Conservation (phyloP, 2,888 invertebrate species). For the Copidosoma aretas region DNA sequence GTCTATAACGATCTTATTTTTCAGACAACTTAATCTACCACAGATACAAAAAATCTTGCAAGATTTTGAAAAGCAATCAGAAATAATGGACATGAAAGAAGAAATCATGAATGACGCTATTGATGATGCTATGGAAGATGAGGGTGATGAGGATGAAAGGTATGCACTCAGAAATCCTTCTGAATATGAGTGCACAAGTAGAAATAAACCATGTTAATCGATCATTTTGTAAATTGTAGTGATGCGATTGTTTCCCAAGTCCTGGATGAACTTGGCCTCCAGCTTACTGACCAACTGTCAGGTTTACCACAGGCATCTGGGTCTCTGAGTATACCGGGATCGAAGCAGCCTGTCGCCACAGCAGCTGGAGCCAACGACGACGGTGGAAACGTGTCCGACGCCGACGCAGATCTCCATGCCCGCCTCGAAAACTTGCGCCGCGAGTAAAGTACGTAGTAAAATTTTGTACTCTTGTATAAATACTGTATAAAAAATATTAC, state of each 20-base stretch:
- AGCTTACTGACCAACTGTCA: conserved; percentile 89
- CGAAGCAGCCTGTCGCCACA: conserved; percentile 70
- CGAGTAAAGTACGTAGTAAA: conserved; percentile 67
- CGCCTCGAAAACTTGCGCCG: conserved; percentile 92
- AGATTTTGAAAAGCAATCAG: conserved; percentile 99
- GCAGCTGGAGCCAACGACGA: conserved; percentile 64
- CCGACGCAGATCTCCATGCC: conserved; percentile 97
- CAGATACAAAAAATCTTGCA: conserved; percentile 97
- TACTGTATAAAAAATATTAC: conserved; percentile 41
- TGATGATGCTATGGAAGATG: conserved; percentile 99
- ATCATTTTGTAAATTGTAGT: conserved; percentile 63
- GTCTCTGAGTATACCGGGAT: conserved; percentile 66
- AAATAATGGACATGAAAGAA: conserved; percentile 99
- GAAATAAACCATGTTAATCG: no score
- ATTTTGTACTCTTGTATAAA: conserved; percentile 41
- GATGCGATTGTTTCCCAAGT: conserved; percentile 96
- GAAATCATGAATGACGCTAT: conserved; percentile 99
- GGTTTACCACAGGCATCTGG: conserved; percentile 80
- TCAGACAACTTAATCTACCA: conserved; percentile 89
- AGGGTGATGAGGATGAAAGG: conserved; percentile 98
- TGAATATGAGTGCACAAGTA: background rate
- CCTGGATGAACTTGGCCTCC: conserved; percentile 94
- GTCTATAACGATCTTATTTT: conserved; percentile 27
- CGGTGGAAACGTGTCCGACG: conserved; percentile 71
- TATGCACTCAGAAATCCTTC: conserved; percentile 51